Base-by-base conservation (phyloP, 2,113 vertebrate genomes). In the Anoplopoma fimbria region DNA sequence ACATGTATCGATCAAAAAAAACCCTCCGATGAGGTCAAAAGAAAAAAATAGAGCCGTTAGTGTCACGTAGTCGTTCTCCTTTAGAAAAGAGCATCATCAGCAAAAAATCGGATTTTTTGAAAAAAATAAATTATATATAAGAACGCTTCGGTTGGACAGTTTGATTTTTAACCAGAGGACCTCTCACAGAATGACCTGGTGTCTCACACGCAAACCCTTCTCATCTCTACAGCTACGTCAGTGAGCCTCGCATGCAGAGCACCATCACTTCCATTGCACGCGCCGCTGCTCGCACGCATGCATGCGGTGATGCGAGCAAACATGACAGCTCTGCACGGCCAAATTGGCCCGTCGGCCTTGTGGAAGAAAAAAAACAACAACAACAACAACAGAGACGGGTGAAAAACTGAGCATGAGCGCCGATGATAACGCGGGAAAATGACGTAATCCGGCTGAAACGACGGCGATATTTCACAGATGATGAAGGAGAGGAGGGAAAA, bases 311-410 rank as follows among this genome's bases (percentile, higher is more conserved):
- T 62, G 70, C 27, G 15, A 75, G 57, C 4, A 23, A 75, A 79
- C 76, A 36, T 60, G 76, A 83, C 81, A 80, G 76, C 49, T 61
- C 60, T 33, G 69, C 23, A 13, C 14, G 23, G 67, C 38, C 17
- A 23, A 58, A 71, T 27, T n/a, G 25, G 67, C 34, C 51, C 15
- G 15, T 69, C 51, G 13, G n/a, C 34, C 75, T 38, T 10, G 21
- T 6, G 23, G n/a, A n/a, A n/a, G n/a, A n/a, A n/a, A n/a, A n/a
- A n/a, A n/a, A n/a, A n/a, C n/a, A n/a, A n/a, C n/a, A n/a, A n/a
- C n/a, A 42, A 31, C 38, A 53, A 65, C 13, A 63, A n/a, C 36
- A 34, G 45, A 40, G 23, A 53, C 51, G 3, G 14, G 42, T 10
- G 51, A n/a, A 53, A n/a, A 53, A 36, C 34, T 2, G 2, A 4